A percentile compares a stretch with the other conserved stretches of the same genome.
These are phyloP conservation scores for Elaeidobius kamerunicus DNA, from an alignment of 2,888 invertebrate species.

Conservation along the genomic window DNA sequence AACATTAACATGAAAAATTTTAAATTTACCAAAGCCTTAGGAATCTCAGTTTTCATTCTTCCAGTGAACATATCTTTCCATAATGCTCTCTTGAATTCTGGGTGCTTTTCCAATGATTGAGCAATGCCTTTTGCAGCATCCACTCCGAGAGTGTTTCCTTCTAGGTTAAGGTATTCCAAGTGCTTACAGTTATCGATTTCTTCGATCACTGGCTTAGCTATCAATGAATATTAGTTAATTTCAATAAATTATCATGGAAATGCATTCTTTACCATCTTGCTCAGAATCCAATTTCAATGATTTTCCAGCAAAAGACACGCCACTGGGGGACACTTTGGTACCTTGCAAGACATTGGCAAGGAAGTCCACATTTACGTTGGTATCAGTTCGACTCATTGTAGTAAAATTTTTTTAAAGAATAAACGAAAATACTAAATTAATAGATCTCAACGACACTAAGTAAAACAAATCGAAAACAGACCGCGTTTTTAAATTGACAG, in stretches of 20 bases:
- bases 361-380: conserved; percentile 51
- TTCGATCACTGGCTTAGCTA: conserved; percentile 70
- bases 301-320: conserved; percentile 79
- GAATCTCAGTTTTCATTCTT: conserved; percentile 92
- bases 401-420: too few relatives aligned
- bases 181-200: conserved; percentile 69
- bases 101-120: conserved; percentile 71
- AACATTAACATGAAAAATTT: conserved; percentile 12
- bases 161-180: conserved; percentile 74
- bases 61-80: conserved; percentile 99
- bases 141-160: conserved; percentile 92
- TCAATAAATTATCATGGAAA: neutral
- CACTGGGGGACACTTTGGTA: conserved; percentile 52
- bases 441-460: too few relatives aligned
- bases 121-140: conserved; percentile 84
- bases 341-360: conserved; percentile 53
- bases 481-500: too few relatives aligned
- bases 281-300: conserved; percentile 74
- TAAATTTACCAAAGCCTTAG: conserved; percentile 70
- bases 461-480: too few relatives aligned
- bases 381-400: conserved; percentile 14
- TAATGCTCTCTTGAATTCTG: conserved; percentile 75
- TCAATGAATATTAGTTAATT: conserved; percentile 29
- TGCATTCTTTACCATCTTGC: conserved; percentile 67
- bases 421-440: too few relatives aligned